phyloP scores from a whole-genome alignment of 2,113 vertebrate genomes.

The Toxostoma redivivum region DNA sequence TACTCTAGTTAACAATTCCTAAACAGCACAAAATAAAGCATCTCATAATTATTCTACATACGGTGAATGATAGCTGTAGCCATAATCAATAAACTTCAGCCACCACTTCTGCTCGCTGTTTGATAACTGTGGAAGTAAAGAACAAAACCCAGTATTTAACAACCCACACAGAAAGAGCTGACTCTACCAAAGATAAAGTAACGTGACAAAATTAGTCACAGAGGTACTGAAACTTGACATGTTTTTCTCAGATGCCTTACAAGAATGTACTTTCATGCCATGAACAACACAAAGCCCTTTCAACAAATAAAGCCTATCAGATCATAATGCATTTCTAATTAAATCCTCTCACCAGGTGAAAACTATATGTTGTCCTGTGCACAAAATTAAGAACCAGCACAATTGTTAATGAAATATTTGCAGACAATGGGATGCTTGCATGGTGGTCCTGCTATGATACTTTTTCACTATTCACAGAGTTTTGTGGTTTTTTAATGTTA shows the following conservation, averaged over 20 bases:
- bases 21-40: neutral
- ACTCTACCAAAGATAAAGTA: neutral
- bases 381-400: neutral
- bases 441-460: neutral
- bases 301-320: neutral
- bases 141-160: neutral
- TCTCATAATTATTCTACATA: conserved; percentile 47
- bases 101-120: conserved; percentile 73
- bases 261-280: neutral
- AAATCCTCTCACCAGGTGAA: neutral
- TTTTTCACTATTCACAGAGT: neutral
- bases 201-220: neutral
- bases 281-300: neutral
- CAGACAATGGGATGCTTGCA: neutral
- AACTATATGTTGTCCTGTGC: neutral
- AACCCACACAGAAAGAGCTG: neutral
- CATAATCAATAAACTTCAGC: conserved; percentile 66
- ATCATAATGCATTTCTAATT: neutral
- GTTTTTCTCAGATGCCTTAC: neutral
- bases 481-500: neutral
- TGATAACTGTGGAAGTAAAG: conserved; percentile 67
- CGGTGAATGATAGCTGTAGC: conserved; percentile 35
- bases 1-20: neutral
- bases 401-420: neutral
- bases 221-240: neutral